Percentiles rank a stretch among this genome's conserved stretches.
Conservation (phyloP, 1,140 invertebrate genomes). For the Orchestia grillus region DNA sequence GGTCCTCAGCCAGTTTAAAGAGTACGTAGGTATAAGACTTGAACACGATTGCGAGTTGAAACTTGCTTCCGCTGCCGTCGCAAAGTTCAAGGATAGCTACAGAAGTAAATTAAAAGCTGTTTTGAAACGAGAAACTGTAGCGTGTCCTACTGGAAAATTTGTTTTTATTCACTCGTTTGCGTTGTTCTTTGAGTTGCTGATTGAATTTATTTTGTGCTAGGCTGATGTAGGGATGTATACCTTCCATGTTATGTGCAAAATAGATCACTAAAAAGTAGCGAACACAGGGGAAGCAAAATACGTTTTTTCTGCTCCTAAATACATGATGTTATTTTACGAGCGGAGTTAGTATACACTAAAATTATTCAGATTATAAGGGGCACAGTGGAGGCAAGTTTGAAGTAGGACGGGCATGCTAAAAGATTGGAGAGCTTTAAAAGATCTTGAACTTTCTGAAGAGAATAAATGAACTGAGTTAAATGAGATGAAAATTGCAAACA, state of each 20-base stretch:
- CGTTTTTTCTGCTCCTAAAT: background rate
- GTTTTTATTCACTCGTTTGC: too few species aligned
- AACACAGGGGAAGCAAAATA: background rate
- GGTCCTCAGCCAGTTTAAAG: slow-evolving; percentile 8
- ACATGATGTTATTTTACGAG: background rate
- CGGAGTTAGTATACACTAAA: too few species aligned
- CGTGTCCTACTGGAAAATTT: background rate
- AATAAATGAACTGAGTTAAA: background rate
- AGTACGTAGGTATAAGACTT: slow-evolving; percentile 13
- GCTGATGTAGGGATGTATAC: too few species aligned
- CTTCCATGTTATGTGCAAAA: background rate
- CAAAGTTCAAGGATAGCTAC: background rate
- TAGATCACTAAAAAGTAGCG: background rate
- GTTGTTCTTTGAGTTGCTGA: too few species aligned
- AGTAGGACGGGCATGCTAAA: background rate
- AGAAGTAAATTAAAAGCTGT: background rate
- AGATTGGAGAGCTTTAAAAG: background rate
- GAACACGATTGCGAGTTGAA: slow-evolving; percentile 3
- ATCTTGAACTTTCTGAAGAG: background rate
- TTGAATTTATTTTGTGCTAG: too few species aligned
- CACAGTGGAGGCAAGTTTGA: too few species aligned
- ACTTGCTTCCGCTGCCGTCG: background rate
- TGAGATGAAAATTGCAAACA: background rate
- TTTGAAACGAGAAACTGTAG: background rate
- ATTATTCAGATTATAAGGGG: too few species aligned